Evolutionary conservation across 2,113 vertebrate genomes (phyloP).

Genomic region (Synodontis membranacea): DNA sequence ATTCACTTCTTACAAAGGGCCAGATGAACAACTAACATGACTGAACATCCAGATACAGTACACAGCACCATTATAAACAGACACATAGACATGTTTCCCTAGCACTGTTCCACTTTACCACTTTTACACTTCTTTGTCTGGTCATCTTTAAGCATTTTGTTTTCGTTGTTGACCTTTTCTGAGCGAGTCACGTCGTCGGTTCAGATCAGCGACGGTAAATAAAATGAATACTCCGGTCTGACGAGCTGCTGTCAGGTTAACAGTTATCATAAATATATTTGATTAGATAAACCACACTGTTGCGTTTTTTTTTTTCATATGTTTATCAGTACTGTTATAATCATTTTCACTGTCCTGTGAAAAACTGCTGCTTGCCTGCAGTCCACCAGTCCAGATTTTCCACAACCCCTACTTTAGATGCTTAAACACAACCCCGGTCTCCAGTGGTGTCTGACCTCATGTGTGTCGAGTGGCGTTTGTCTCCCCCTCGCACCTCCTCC

Average conservation of each 20-base stretch:
- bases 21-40: background rate
- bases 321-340: background rate
- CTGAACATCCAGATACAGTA: background rate
- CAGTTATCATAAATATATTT: background rate
- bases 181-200: background rate
- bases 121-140: background rate
- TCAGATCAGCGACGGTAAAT: background rate
- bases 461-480: slow-evolving; percentile 70
- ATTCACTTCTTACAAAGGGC: background rate
- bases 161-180: background rate
- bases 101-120: background rate
- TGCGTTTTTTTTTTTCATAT: too few relatives aligned
- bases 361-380: background rate
- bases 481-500: slow-evolving; percentile 67
- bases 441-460: slow-evolving; percentile 63
- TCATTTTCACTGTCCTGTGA: background rate
- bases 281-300: background rate
- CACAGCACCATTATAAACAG: background rate
- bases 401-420: background rate
- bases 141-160: background rate
- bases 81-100: background rate
- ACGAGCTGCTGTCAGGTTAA: background rate
- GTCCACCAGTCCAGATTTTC: background rate
- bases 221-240: background rate
- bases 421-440: background rate